phyloP scores from a whole-genome alignment of 64 coral and sea anemone species.

The Stylophora pistillata region DNA sequence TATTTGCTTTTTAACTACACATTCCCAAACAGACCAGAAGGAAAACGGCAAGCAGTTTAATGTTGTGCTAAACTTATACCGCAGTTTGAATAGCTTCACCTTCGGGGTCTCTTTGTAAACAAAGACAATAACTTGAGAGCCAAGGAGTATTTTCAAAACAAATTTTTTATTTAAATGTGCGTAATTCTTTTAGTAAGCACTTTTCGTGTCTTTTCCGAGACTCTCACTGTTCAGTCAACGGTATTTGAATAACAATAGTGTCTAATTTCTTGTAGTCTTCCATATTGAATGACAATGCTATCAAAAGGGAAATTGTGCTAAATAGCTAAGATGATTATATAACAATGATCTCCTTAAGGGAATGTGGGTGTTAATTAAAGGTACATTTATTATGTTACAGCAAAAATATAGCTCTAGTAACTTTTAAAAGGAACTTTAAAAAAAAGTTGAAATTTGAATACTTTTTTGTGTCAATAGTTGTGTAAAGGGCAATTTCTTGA shows the following conservation, averaged over 20 bases:
- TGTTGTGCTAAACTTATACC: too few species aligned
- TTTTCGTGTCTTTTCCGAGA: too few species aligned
- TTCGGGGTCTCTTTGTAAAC: background rate
- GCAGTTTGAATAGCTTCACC: background rate
- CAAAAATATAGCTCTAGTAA: background rate
- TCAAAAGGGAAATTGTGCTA: background rate
- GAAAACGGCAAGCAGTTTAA: background rate
- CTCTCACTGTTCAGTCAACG: background rate
- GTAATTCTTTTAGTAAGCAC: background rate
- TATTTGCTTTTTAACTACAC: background rate
- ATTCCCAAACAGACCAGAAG: background rate
- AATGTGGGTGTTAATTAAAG: background rate
- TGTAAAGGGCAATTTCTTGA: too few species aligned
- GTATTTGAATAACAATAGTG: background rate
- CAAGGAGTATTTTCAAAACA: background rate
- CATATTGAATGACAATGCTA: conserved; percentile 31
- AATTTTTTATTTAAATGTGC: background rate
- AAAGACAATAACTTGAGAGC: background rate
- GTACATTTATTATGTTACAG: background rate
- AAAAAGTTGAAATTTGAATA: too few species aligned
- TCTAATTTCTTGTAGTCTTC: background rate
- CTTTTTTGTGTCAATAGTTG: too few species aligned
- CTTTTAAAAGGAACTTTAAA: background rate
- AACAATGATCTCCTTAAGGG: background rate
- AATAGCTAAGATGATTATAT: background rate